Conservation (phyloP, 2,113 vertebrate species). For the Silurus meridionalis region DNA sequence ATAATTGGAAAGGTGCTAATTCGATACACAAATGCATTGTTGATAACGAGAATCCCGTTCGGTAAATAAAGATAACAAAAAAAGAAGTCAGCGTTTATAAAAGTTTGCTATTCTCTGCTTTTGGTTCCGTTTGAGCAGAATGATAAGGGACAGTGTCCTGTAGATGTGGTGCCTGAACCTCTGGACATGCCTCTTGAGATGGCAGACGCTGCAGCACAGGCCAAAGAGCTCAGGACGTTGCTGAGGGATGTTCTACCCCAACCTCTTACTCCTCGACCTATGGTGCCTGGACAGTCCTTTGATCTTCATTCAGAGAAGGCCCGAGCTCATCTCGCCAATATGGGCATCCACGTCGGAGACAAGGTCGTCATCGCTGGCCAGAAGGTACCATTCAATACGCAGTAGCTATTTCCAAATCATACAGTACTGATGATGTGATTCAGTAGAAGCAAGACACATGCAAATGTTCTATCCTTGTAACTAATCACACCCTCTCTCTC, state of each 20-base stretch:
- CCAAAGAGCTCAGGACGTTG: slow-evolving; percentile 85
- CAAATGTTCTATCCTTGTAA: neutral
- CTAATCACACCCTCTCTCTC: neutral
- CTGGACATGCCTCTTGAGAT: slow-evolving; percentile 94
- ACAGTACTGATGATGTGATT: neutral
- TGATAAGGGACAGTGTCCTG: slow-evolving; percentile 86
- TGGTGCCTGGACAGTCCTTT: slow-evolving; percentile 67
- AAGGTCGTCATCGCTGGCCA: slow-evolving; percentile 93
- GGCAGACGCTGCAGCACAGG: slow-evolving; percentile 86
- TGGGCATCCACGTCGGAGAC: slow-evolving; percentile 87
- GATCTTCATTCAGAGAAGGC: slow-evolving; percentile 71
- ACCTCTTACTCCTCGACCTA: slow-evolving; percentile 69
- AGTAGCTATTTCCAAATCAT: neutral
- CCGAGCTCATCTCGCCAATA: slow-evolving; percentile 74
- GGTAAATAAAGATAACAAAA: neutral
- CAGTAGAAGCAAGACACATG: neutral
- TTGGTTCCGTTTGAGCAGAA: slow-evolving; percentile 72
- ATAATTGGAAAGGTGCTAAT: neutral
- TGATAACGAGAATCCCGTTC: neutral
- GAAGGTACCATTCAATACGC: slow-evolving; percentile 76
- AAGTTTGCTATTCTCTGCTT: neutral
- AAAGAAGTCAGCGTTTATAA: neutral
- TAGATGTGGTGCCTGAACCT: slow-evolving; percentile 90
- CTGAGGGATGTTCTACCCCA: slow-evolving; percentile 80
- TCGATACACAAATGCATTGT: neutral